Evolutionary conservation across 2,797 vertebrate genomes (phyloP), one percentile per base, ranked within the genome.

Genomic region (Gymnodraco acuticeps): DNA sequence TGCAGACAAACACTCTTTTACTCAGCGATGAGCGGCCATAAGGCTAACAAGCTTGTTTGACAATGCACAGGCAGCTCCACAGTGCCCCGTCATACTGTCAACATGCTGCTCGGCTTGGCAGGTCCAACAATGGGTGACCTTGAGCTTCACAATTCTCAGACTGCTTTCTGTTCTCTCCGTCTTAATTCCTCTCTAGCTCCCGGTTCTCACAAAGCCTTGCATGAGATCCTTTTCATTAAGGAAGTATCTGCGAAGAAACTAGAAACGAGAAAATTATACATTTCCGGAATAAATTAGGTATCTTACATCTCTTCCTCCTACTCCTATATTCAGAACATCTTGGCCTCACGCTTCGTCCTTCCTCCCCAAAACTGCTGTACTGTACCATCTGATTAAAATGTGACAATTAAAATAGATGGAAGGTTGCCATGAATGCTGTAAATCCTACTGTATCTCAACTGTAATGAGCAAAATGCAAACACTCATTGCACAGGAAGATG

Each of bases 31-130:
- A 66, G 53, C 8, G 23, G 27, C 68, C 72, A 55, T 52, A 42
- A 76, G 50, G 64, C 53, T 67, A 82, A 82, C 70, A 79, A 75
- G 80, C 75, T 78, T 86, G 70, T 80, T 75, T 84, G 65, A 77
- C 73, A 76, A 81, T 77, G 70, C 76, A 81, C 75, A 81, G 71
- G 20, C 46, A 58, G 59, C 70, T 75, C 69, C 62, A 48, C 75
- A 20, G 75, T 80, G 62, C 17, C 78, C 51, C 54, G 75, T 70
- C 68, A 69, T 4, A 23, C 38, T 43, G 72, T 80, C 9, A 43
- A 62, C 71, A 62, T 72, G 78, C 84, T 62, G 71, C 74, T 81
- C 43, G 6, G 14, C 69, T 61, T 84, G 73, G 69, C 80, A 78
- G 62, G 50, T 70, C 47, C 33, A 43, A 56, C n/a, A 31, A 41